Conservation (phyloP, 2,113 vertebrate genomes). For the Boulengeromyrus knoepffleri region DNA sequence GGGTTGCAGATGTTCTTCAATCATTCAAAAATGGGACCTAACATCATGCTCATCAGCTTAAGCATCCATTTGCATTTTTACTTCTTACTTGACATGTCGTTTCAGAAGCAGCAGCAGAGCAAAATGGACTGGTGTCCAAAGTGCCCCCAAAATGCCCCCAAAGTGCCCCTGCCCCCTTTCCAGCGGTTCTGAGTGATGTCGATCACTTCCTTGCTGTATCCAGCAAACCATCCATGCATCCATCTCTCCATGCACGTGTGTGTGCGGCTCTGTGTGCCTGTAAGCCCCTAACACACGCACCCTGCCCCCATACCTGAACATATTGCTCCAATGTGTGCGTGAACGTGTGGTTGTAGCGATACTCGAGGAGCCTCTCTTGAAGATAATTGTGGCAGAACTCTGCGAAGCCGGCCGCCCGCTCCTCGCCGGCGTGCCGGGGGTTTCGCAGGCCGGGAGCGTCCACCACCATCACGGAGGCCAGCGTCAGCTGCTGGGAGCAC, state of each 20-base stretch:
- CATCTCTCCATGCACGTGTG: not conserved
- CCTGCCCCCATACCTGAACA: conserved; percentile 60
- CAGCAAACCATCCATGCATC: not conserved
- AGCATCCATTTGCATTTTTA: not conserved
- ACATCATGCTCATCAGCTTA: not conserved
- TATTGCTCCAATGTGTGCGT: conserved; percentile 61
- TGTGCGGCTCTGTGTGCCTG: not conserved
- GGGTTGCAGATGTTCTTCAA: not conserved
- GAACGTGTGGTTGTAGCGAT: conserved; percentile 74
- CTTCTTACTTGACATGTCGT: not conserved
- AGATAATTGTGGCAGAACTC: conserved; percentile 89
- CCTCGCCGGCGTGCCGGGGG: conserved; percentile 63
- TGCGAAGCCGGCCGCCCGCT: conserved; percentile 75
- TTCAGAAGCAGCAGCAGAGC: not conserved
- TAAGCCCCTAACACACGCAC: not conserved
- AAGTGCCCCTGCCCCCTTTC: not conserved
- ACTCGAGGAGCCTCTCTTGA: conserved; percentile 81
- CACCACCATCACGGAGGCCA: conserved; percentile 84
- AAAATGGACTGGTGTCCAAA: too few relatives aligned
- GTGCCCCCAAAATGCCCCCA: not conserved
- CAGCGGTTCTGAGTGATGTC: not conserved
- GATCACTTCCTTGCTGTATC: not conserved
- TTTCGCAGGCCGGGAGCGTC: conserved; percentile 81
- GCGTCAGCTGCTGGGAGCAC: conserved; percentile 72
- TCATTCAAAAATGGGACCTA: not conserved